Conservation (phyloP, 1,140 invertebrate genomes). For the Acromyrmex echinatior region DNA sequence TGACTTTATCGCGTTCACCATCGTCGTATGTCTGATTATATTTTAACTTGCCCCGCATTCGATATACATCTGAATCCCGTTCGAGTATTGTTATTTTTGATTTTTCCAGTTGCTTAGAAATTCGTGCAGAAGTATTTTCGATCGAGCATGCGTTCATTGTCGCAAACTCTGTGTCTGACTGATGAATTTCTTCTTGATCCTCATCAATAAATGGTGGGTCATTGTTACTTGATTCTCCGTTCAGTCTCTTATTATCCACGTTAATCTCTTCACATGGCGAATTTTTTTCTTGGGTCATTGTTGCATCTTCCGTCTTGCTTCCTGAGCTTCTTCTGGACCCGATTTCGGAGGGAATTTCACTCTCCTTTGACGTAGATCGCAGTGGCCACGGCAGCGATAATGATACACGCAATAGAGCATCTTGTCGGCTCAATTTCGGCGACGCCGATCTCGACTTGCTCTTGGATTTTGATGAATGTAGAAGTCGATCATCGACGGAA, state of each 20-base stretch:
- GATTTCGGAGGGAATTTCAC: background rate
- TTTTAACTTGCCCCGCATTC: background rate
- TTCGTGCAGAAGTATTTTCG: background rate
- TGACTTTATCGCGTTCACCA: background rate
- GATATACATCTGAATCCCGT: background rate
- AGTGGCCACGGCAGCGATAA: slow-evolving; percentile 68
- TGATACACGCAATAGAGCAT: slow-evolving; percentile 53
- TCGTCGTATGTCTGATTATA: background rate
- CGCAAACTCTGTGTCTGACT: background rate
- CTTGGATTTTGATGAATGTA: slow-evolving; percentile 55
- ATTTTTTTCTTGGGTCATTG: background rate
- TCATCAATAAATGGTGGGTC: background rate
- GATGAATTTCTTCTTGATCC: background rate
- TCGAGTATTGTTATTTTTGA: background rate
- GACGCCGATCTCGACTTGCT: slow-evolving; percentile 64
- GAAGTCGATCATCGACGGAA: background rate
- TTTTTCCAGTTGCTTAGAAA: background rate
- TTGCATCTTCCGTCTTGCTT: slow-evolving; percentile 1
- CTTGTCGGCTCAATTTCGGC: slow-evolving; percentile 57
- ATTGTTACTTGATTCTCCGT: background rate
- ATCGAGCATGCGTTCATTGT: background rate
- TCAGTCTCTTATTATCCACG: background rate
- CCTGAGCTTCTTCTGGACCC: slow-evolving; percentile 9
- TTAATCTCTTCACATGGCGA: background rate
- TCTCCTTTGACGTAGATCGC: slow-evolving; percentile 44